phyloP scores from a whole-genome alignment of 2,797 vertebrate species.

The Melanotaenia trifasciata region DNA sequence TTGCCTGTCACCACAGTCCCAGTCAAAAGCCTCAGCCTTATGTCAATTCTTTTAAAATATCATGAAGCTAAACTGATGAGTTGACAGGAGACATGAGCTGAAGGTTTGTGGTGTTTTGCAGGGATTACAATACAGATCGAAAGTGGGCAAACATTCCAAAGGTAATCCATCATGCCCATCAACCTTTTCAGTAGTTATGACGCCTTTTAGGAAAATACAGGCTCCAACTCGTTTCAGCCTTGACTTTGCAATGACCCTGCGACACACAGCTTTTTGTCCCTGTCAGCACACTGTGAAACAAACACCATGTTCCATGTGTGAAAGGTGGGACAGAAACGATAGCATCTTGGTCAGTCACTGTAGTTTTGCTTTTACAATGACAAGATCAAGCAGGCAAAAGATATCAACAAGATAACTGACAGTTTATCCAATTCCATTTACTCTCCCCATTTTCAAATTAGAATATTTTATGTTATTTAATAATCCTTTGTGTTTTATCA shows the following conservation, averaged over 20 bases:
- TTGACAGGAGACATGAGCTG: constrained; percentile 30
- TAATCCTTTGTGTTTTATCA: neutral
- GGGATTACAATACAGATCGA: constrained; percentile 56
- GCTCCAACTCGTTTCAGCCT: constrained; percentile 60
- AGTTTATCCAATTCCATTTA: neutral
- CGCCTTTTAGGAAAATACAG: constrained; percentile 72
- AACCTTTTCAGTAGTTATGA: constrained; percentile 51
- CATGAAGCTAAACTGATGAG: constrained; percentile 14
- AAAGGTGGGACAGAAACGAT: constrained; percentile 20
- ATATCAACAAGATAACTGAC: neutral
- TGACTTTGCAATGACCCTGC: constrained; percentile 56
- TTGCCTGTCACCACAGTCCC: neutral
- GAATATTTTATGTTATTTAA: neutral
- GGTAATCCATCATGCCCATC: constrained; percentile 70
- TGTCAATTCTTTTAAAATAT: constrained; percentile 10
- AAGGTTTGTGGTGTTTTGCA: constrained; percentile 45
- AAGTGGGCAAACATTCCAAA: constrained; percentile 76
- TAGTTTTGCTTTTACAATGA: constrained; percentile 8
- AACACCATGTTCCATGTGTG: constrained; percentile 27
- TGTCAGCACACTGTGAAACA: constrained; percentile 37
- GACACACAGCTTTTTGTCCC: constrained; percentile 45
- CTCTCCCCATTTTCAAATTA: neutral
- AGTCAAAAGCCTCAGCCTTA: constrained; percentile 8
- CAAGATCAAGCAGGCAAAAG: constrained; percentile 4
- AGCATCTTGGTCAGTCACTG: neutral